Conservation (phyloP, 1,140 invertebrate species). For the Drosophila suzukii region DNA sequence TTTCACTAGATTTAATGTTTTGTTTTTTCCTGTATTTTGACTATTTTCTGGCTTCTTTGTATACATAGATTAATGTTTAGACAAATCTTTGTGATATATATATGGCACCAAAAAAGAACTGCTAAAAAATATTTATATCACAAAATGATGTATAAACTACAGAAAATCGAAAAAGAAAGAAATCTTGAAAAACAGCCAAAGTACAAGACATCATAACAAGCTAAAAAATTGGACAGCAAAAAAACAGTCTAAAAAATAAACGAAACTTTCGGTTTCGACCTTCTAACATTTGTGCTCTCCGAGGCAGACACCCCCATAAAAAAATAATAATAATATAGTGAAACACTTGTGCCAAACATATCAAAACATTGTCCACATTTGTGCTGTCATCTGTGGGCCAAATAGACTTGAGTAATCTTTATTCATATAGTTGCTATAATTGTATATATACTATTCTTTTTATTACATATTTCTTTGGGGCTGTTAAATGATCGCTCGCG, state of each 20-base stretch:
- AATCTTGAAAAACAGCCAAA: constrained; percentile 31
- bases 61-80: constrained; percentile 35
- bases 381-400: constrained; percentile 48
- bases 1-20: constrained; percentile 20
- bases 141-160: constrained; percentile 55
- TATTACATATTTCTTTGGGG: constrained; percentile 46
- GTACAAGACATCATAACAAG: constrained; percentile 44
- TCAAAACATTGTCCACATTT: constrained; percentile 74
- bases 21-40: constrained; percentile 45
- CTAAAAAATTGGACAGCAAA: constrained; percentile 25
- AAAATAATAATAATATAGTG: constrained; percentile 24
- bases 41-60: constrained; percentile 13
- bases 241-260: constrained; percentile 21
- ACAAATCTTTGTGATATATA: constrained; percentile 57
- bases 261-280: constrained; percentile 48
- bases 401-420: constrained; percentile 39
- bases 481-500: constrained; percentile 25
- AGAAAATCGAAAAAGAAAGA: constrained; percentile 24
- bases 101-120: background rate
- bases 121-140: constrained; percentile 56
- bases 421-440: constrained; percentile 54
- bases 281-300: constrained; percentile 48
- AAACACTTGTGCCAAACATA: constrained; percentile 70
- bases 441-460: constrained; percentile 42
- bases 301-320: constrained; percentile 44